Percentiles rank a stretch among this genome's conserved stretches.
These are phyloP conservation scores for Gastracanthus pulcherrimus DNA, from an alignment of 2,888 invertebrate genomes.

Conservation along the genomic window DNA sequence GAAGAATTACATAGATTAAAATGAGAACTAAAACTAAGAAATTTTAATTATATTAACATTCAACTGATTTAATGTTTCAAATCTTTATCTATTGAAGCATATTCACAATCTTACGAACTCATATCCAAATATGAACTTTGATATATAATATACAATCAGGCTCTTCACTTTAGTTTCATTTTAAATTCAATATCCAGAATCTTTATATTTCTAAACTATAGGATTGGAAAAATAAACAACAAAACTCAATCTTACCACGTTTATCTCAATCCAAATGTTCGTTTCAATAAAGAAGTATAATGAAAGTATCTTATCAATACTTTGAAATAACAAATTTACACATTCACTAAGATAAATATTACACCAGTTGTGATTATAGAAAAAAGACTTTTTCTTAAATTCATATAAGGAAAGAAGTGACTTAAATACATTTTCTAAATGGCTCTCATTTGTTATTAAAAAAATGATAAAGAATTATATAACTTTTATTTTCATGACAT, in stretches of 20 bases:
- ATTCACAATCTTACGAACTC: background rate
- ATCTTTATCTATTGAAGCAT: background rate
- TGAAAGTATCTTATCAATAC: conserved; percentile 18
- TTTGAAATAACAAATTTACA: background rate
- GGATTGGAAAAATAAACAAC: background rate
- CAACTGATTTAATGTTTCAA: background rate
- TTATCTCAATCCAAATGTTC: conserved; percentile 9
- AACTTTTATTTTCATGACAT: background rate
- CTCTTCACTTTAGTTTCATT: background rate
- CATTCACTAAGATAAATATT: background rate
- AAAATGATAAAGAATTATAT: background rate
- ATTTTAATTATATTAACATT: background rate
- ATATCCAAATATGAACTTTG: conserved; percentile 18
- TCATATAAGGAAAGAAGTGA: background rate
- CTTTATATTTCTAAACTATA: background rate
- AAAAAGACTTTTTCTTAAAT: background rate
- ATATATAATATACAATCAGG: background rate
- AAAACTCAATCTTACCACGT: background rate
- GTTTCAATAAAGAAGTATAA: background rate
- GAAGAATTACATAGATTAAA: background rate
- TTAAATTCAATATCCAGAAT: background rate
- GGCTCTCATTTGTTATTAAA: background rate
- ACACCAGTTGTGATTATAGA: background rate
- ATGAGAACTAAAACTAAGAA: background rate
- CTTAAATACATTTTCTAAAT: background rate